phyloP scores from a whole-genome alignment of 64 coral and sea anemone species.

The Actinia tenebrosa region DNA sequence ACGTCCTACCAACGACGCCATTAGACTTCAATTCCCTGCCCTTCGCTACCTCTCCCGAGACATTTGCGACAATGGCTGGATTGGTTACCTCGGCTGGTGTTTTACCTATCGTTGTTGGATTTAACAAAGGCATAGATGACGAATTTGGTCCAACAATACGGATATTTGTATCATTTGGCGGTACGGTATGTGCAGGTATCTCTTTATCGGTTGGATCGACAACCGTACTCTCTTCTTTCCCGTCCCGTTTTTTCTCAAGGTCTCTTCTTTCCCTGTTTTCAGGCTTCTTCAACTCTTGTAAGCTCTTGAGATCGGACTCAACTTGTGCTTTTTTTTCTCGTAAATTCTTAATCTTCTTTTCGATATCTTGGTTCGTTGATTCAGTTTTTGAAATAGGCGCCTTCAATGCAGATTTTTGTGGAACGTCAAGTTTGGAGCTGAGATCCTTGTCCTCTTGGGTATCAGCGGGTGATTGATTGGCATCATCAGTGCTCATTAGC shows the following conservation, averaged over 20 bases:
- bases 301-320: constrained; percentile 33
- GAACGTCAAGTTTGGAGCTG: not conserved
- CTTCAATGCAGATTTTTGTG: not conserved
- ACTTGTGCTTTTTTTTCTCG: constrained; percentile 9
- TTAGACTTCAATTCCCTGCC: constrained; percentile 1
- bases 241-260: not conserved
- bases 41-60: not conserved
- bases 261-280: not conserved
- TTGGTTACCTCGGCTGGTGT: not conserved
- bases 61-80: not conserved
- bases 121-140: not conserved
- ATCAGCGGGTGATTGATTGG: not conserved
- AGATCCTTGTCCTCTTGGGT: not conserved
- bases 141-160: not conserved
- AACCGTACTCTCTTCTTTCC: not conserved
- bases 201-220: not conserved
- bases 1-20: not conserved
- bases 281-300: constrained; percentile 25
- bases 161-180: not conserved
- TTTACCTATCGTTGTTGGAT: not conserved
- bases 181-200: not conserved
- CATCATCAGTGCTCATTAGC: constrained; percentile 47
- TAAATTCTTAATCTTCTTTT: constrained; percentile 28
- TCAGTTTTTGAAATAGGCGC: not conserved
- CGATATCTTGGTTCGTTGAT: constrained; percentile 24